Conservation (phyloP, 1,140 invertebrate species). For the Colletes latitarsis region DNA sequence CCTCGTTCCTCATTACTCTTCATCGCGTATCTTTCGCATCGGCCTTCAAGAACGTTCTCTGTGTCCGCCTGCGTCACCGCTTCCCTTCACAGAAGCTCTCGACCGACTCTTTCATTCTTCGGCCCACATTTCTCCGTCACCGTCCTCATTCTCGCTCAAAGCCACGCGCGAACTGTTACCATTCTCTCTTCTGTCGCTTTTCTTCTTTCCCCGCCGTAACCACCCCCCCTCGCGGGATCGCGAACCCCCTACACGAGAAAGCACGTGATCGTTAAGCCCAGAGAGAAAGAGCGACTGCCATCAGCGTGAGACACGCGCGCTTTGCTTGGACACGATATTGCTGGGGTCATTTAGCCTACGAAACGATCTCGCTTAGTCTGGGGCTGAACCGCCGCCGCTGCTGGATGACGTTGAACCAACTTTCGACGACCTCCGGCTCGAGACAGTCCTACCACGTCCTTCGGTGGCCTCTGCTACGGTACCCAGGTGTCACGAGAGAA, state of each 20-base stretch:
- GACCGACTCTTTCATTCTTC: neutral
- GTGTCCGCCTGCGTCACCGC: neutral
- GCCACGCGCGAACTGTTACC: neutral
- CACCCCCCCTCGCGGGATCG: neutral
- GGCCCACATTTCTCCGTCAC: neutral
- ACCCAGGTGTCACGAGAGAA: neutral
- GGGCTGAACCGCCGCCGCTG: constrained; percentile 43
- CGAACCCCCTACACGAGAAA: neutral
- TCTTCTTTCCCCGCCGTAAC: neutral
- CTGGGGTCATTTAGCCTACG: constrained; percentile 17
- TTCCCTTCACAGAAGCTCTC: neutral
- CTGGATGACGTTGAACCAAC: constrained; percentile 38
- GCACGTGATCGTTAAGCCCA: constrained; percentile 34
- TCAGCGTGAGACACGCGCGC: neutral
- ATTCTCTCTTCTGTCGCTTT: constrained; percentile 24
- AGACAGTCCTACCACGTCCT: constrained; percentile 53
- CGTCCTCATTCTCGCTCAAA: neutral
- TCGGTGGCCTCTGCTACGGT: constrained; percentile 58
- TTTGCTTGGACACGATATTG: constrained; percentile 32
- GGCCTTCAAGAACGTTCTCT: neutral
- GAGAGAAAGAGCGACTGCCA: constrained; percentile 20
- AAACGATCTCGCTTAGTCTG: constrained; percentile 33
- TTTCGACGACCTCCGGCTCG: constrained; percentile 37
- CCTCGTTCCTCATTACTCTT: neutral
- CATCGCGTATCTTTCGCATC: neutral